Evolutionary conservation across 1,140 invertebrate species (phyloP), one percentile per base, ranked within the genome.

Genomic region (Euglossa dilemma): DNA sequence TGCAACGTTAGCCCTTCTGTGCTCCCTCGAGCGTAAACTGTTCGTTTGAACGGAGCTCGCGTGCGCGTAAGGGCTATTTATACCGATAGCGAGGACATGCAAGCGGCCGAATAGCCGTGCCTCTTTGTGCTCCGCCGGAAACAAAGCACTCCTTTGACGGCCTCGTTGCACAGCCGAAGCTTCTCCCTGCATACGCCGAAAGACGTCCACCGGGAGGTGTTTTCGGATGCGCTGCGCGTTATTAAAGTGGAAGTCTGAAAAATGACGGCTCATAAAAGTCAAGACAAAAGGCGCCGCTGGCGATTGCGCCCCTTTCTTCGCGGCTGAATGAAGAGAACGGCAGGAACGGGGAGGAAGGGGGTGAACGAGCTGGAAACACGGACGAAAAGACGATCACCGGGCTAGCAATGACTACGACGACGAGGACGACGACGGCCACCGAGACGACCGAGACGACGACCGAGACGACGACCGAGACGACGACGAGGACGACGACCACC

Each of bases 181-280:
- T 72, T 50, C 78, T 36, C 43, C 25, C 16, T 28, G 69, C 25
- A n/a, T n/a, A 45, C 47, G 28, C 69, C 47, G 45, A 67, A 75
- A 81, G 75, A 88, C 74, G 56, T 66, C 14, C 72, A 81, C 63
- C 61, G 77, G 70, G 14, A 74, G 77, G 56, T 81, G 84, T 77
- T 85, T 81, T 79, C 61, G 82, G 80, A 88, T 77, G 82, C 87
- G 82, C 28, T 64, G 11, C n/a, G 77, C 81, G 83, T 88, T 91
- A 91, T 91, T 91, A 90, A 91, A 89, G 86, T 84, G 82, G 81
- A 86, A 85, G 84, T 77, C 86, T 85, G 72, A 89, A 89, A 89
- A 92, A 89, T 84, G 85, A 81, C 84, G 85, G 85, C 85, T 81
- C 85, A 79, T 89, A 90, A 92, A 91, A 87, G 83, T 80, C 76